Base-by-base conservation (phyloP, 2,797 vertebrate species). In the Hydrolagus colliei region DNA sequence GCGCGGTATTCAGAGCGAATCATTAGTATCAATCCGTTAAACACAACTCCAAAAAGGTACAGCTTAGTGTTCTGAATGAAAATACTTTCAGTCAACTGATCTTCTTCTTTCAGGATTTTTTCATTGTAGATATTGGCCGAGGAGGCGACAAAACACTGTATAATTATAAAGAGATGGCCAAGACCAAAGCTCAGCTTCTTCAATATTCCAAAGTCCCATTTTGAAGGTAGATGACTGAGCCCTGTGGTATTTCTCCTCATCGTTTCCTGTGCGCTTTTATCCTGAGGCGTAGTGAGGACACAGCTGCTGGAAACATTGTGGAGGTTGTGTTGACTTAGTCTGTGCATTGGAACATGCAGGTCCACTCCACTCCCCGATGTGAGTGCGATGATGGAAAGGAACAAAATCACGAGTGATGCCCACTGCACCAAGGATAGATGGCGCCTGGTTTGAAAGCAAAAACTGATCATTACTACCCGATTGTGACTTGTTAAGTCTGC, bases 41-140 rank as follows among this genome's bases (percentile, higher is more conserved):
- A 99, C 88, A 96, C 88, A 88, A 98, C 89, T 0, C 98, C 97
- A 86, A 98, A 99, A 12, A 92, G 89, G 73, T 99, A 99, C 86
- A 99, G 91, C 90, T 97, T 98, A 89, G 96, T 98, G 92, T 98
- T 99, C 93, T 99, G 98, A 4, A 94, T 94, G 89, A 98, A 99
- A 92, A 99, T 98, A 92, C 95, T 98, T 92, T 99, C 97, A 0
- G 90, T 91, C 27, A 95, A 91, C 89, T 97, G 96, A 88, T 96
- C 94, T 10, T 94, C 96, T 72, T 98, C 97, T 89, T 99, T 99
- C 74, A 99, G 87, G 90, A 99, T 99, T 94, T 99, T 99, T 90
- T 99, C 98, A 0, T 97, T 99, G 92, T 99, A 99, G 90, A 99
- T 98, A 92, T 99, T 99, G 89, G 98, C 98, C 93, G 97, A 91